Conservation (phyloP, 1,140 invertebrate species). For the Melitaea cinxia region DNA sequence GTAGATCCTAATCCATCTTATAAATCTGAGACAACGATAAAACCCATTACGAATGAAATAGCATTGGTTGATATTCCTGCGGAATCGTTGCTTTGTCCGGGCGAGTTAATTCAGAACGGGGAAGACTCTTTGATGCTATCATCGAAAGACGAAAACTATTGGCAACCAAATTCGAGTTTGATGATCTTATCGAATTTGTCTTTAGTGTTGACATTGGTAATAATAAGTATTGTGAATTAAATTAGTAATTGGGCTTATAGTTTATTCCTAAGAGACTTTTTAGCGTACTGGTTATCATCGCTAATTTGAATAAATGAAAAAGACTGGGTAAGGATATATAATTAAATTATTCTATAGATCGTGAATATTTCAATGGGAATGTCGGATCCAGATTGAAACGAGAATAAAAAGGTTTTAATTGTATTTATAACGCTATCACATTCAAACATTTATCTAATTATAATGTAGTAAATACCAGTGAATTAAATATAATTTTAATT, state of each 20-base stretch:
- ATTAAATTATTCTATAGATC: conserved; percentile 60
- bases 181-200: conserved; percentile 46
- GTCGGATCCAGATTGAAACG: no score
- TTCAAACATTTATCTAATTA: no score
- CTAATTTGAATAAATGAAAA: conserved; percentile 55
- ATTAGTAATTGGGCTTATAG: neutral
- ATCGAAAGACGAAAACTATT: conserved; percentile 70
- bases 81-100: conserved; percentile 57
- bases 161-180: conserved; percentile 55
- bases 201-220: conserved; percentile 47
- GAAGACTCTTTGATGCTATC: conserved; percentile 75
- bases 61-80: conserved; percentile 53
- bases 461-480: no score
- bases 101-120: conserved; percentile 53
- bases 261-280: conserved; percentile 16
- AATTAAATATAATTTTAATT: no score
- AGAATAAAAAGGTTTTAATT: no score
- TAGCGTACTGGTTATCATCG: conserved; percentile 15
- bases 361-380: neutral
- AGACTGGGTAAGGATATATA: conserved; percentile 68
- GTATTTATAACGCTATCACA: no score
- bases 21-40: conserved; percentile 55
- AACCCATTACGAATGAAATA: conserved; percentile 52
- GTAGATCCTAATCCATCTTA: conserved; percentile 45
- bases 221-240: conserved; percentile 38